Conservation (phyloP, 2,888 invertebrate genomes). For the Sarcophaga subvicina region DNA sequence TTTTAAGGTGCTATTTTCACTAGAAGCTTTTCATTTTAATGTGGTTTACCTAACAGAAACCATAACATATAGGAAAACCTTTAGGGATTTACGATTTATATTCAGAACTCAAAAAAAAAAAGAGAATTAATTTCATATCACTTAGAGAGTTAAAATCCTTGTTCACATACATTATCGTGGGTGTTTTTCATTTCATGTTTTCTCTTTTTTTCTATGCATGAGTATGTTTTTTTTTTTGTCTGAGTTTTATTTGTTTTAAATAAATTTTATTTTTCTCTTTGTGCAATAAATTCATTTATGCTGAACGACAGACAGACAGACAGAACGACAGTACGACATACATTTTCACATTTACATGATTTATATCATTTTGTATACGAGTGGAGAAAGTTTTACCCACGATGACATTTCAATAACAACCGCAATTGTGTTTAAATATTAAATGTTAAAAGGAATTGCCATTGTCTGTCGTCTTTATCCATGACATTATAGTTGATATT, state of each 20-base stretch:
- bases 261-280: neutral
- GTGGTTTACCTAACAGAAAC: neutral
- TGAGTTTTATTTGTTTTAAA: neutral
- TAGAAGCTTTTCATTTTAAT: neutral
- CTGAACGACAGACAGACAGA: neutral
- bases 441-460: slow-evolving; percentile 4
- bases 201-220: neutral
- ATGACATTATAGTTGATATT: neutral
- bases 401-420: slow-evolving; percentile 25
- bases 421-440: neutral
- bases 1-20: neutral
- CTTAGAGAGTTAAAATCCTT: neutral
- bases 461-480: neutral
- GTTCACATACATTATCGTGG: slow-evolving; percentile 1
- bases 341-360: neutral
- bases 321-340: neutral
- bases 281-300: neutral
- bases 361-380: neutral
- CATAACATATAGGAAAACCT: slow-evolving; percentile 16
- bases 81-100: neutral
- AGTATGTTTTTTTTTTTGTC: neutral
- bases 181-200: slow-evolving; percentile 5
- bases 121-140: neutral
- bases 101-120: too few relatives aligned
- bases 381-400: neutral